Conservation (phyloP, 2,113 vertebrate species). For the Reinhardtius hippoglossoides region DNA sequence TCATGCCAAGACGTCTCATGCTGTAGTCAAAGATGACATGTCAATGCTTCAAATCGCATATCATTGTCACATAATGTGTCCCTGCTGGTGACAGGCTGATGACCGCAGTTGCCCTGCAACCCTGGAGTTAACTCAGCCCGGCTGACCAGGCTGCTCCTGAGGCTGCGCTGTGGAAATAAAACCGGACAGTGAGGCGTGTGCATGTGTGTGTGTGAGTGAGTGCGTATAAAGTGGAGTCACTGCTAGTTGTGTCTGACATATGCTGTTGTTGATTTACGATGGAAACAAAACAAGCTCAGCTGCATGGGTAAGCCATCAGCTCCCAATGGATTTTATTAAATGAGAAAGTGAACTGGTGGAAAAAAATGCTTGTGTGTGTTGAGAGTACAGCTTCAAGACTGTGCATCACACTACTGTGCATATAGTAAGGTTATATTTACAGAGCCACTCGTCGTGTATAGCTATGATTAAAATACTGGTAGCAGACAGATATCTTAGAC, state of each 20-base stretch:
- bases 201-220: not conserved
- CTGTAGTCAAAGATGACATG: conserved; percentile 69
- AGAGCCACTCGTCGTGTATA: not conserved
- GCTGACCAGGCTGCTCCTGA: not conserved
- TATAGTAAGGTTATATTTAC: not conserved
- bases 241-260: conserved; percentile 24
- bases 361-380: not conserved
- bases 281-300: conserved; percentile 22
- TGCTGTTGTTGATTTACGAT: conserved; percentile 30
- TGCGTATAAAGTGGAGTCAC: conserved; percentile 9
- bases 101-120: conserved; percentile 58
- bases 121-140: conserved; percentile 42
- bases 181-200: not conserved
- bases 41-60: conserved; percentile 63
- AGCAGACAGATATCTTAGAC: not conserved
- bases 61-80: conserved; percentile 71
- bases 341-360: conserved; percentile 4
- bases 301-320: not conserved
- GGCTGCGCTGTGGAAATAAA: conserved; percentile 35
- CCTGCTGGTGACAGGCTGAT: conserved; percentile 66
- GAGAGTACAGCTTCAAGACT: not conserved
- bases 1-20: conserved; percentile 61
- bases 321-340: conserved; percentile 17
- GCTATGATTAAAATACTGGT: not conserved
- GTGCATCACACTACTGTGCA: not conserved